Conservation (phyloP, 2,888 invertebrate genomes). For the Macrostomum cliftonense region DNA sequence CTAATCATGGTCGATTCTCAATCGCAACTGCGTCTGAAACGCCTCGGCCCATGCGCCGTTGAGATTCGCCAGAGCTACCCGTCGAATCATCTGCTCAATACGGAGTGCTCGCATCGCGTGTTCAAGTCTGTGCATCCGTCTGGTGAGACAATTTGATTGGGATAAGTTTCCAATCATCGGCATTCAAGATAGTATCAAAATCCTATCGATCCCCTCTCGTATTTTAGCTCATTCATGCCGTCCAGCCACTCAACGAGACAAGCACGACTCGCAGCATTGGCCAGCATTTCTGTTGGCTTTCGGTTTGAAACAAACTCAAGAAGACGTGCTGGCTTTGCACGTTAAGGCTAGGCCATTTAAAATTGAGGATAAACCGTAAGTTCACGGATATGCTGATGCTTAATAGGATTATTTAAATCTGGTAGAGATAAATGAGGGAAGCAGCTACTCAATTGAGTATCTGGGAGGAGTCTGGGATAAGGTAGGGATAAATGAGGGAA, state of each 20-base stretch:
- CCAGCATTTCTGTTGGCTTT: constrained; percentile 23
- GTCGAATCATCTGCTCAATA: not conserved
- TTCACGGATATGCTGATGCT: not conserved
- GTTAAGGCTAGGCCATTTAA: constrained; percentile 10
- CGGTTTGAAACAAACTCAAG: constrained; percentile 21
- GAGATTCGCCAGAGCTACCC: not conserved
- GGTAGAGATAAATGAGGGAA: no score
- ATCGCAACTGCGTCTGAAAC: not conserved
- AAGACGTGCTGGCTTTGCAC: constrained; percentile 18
- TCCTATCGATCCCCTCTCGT: no score
- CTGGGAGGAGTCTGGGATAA: no score
- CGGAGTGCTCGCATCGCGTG: constrained; percentile 1
- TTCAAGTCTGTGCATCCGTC: not conserved
- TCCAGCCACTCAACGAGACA: constrained; percentile 18
- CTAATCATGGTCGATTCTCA: not conserved
- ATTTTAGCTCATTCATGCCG: constrained; percentile 28
- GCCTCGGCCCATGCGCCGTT: not conserved
- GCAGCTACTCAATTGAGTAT: no score
- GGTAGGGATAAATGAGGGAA: no score
- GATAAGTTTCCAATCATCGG: no score
- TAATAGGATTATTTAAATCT: no score
- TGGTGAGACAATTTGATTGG: not conserved
- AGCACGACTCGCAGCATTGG: constrained; percentile 20
- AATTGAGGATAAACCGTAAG: constrained; percentile 3
- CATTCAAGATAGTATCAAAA: no score